A percentile compares a stretch with the other conserved stretches of the same genome.
Evolutionary conservation across 2,888 invertebrate genomes (phyloP).

Genomic region (Mythimna albipuncta): DNA sequence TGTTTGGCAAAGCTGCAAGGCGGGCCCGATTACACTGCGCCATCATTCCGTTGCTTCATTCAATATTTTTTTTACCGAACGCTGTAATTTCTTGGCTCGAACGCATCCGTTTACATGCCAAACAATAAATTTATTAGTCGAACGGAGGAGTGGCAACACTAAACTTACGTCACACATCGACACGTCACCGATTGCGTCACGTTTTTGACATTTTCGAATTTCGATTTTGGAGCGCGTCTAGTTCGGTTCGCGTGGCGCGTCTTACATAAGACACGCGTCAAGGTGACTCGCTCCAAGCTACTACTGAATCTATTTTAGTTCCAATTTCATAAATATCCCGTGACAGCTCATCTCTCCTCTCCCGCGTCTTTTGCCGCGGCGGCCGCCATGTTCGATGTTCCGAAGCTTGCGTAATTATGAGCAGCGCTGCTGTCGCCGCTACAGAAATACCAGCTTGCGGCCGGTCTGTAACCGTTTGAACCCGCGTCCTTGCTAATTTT

Average conservation of each 20-base stretch:
- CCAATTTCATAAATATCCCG: constrained; percentile 90
- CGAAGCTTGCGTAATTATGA: constrained; percentile 84
- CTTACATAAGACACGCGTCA: constrained; percentile 87
- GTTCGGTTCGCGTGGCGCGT: constrained; percentile 76
- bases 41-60: constrained; percentile 88
- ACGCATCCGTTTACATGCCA: constrained; percentile 91
- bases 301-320: constrained; percentile 89
- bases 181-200: constrained; percentile 86
- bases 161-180: constrained; percentile 83
- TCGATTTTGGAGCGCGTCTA: constrained; percentile 74
- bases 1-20: constrained; percentile 86
- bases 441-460: constrained; percentile 67
- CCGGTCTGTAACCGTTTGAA: constrained; percentile 73
- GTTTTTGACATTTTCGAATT: constrained; percentile 82
- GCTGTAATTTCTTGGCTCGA: constrained; percentile 90
- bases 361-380: constrained; percentile 84
- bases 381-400: constrained; percentile 83
- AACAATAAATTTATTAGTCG: constrained; percentile 90
- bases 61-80: constrained; percentile 90
- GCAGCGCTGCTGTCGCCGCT: constrained; percentile 76
- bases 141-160: constrained; percentile 89
- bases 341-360: constrained; percentile 89
- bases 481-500: constrained; percentile 89
- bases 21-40: constrained; percentile 85
- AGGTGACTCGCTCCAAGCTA: constrained; percentile 89